phyloP scores from a whole-genome alignment of 2,888 invertebrate genomes.

The Adelognathus sp. region DNA sequence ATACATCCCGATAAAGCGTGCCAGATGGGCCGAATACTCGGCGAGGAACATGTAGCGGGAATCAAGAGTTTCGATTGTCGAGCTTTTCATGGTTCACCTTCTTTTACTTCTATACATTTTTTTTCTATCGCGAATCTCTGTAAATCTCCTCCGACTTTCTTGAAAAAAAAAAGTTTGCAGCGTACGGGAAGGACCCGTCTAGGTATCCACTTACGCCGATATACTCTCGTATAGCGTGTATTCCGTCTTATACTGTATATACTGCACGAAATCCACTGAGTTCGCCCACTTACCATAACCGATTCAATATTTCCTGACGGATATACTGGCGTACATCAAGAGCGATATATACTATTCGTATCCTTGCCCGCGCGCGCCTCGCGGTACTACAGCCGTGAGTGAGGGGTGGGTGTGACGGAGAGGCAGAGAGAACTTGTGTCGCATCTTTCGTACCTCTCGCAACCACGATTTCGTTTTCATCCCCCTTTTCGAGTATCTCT shows the following conservation, averaged over 20 bases:
- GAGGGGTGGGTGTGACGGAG: constrained; percentile 3
- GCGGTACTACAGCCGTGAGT: constrained; percentile 8
- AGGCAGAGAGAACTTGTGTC: constrained; percentile 21
- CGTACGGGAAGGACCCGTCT: constrained; percentile 1
- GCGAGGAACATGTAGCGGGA: not conserved
- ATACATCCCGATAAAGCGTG: too few species aligned
- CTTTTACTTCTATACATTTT: constrained; percentile 17
- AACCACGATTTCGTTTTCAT: constrained; percentile 46
- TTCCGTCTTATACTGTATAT: constrained; percentile 35
- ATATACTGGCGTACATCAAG: constrained; percentile 42
- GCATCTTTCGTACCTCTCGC: constrained; percentile 16
- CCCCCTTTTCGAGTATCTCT: constrained; percentile 27
- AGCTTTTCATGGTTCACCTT: not conserved
- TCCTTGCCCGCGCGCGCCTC: not conserved
- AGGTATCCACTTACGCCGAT: constrained; percentile 39
- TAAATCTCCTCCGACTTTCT: not conserved
- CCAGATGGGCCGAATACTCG: not conserved
- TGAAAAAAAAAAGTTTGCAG: constrained; percentile 35
- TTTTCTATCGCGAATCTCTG: constrained; percentile 20
- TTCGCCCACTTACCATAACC: constrained; percentile 57
- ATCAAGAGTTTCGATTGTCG: not conserved
- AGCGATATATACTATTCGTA: constrained; percentile 30
- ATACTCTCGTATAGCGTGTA: constrained; percentile 36
- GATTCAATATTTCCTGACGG: constrained; percentile 57
- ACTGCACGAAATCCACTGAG: constrained; percentile 36